Conservation (phyloP, 2,797 vertebrate genomes). For the Todus mexicanus region DNA sequence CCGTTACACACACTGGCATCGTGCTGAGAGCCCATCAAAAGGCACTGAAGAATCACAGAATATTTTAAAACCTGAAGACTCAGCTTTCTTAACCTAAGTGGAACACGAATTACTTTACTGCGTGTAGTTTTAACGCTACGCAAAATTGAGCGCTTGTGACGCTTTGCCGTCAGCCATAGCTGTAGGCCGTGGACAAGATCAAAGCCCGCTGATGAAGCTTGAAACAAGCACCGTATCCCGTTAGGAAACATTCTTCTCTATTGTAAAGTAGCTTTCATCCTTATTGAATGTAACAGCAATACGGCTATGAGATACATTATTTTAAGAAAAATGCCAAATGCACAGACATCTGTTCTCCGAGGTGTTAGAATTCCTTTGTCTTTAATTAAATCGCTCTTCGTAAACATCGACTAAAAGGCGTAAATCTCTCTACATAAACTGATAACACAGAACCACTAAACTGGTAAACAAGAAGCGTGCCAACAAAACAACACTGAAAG, state of each 20-base stretch:
- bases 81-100: neutral
- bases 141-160: neutral
- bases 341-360: neutral
- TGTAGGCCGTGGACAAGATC: neutral
- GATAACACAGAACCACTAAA: neutral
- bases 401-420: neutral
- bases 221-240: neutral
- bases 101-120: neutral
- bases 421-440: neutral
- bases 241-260: neutral
- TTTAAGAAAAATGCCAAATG: neutral
- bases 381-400: neutral
- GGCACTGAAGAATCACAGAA: neutral
- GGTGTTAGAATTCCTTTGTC: neutral
- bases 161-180: neutral
- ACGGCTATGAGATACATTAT: neutral
- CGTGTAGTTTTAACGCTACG: neutral
- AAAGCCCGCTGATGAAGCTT: neutral
- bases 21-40: neutral
- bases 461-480: neutral
- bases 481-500: neutral
- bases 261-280: neutral
- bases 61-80: neutral
- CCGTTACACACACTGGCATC: neutral
- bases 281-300: neutral